Evolutionary conservation across 2,888 invertebrate species (phyloP).

Genomic region (Melitaea athalia): DNA sequence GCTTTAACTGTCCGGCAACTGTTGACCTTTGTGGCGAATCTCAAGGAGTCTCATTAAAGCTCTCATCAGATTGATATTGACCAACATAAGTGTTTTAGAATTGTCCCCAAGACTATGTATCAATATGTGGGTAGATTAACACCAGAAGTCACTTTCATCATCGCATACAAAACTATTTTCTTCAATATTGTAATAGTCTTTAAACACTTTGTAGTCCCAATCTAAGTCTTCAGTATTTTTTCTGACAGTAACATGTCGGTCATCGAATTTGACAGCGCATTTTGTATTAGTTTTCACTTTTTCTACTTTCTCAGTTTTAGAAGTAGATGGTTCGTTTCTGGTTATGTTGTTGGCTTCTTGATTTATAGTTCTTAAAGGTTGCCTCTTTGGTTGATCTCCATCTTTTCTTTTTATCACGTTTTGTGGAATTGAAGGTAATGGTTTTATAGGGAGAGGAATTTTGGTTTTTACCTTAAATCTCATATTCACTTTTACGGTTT

Average conservation of each 20-base stretch:
- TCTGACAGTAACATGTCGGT: constrained; percentile 55
- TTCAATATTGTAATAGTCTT: constrained; percentile 46
- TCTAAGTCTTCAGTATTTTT: constrained; percentile 50
- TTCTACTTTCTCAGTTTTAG: constrained; percentile 32
- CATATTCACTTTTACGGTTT: constrained; percentile 59
- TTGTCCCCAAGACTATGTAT: too few relatives aligned
- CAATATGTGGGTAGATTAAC: too few relatives aligned
- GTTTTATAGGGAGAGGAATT: constrained; percentile 62
- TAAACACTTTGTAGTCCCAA: constrained; percentile 55
- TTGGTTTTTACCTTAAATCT: constrained; percentile 43
- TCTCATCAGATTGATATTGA: too few relatives aligned
- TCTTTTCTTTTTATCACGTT: constrained; percentile 47
- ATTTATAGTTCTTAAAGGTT: constrained; percentile 56
- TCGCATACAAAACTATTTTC: constrained; percentile 47
- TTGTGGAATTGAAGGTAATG: constrained; percentile 58
- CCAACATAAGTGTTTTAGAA: too few relatives aligned
- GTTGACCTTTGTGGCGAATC: too few relatives aligned
- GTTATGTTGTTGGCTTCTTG: constrained; percentile 38
- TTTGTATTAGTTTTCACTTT: constrained; percentile 32
- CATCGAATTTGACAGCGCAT: constrained; percentile 45
- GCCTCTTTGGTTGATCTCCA: constrained; percentile 44
- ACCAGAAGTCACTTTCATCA: constrained; percentile 48
- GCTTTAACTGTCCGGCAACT: too few relatives aligned
- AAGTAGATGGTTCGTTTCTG: constrained; percentile 41
- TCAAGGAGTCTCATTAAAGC: too few relatives aligned